These are phyloP conservation scores for Nematolebias whitei DNA, from an alignment of 2,113 vertebrate species.

Conservation along the genomic window DNA sequence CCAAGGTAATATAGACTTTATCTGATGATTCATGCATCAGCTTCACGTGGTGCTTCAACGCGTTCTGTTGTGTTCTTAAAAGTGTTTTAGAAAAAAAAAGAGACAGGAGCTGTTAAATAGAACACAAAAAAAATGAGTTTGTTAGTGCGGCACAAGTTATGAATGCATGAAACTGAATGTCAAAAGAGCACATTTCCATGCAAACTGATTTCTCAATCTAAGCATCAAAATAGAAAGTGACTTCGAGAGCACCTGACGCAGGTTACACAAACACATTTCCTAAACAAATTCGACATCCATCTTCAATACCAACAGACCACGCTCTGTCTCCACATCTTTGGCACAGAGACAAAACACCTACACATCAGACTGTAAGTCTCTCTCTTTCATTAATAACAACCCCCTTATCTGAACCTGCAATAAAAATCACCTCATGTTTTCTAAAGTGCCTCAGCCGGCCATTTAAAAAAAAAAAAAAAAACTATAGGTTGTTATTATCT, in stretches of 20 bases:
- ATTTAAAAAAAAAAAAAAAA: conserved; percentile 7
- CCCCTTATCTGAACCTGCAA: conserved; percentile 15
- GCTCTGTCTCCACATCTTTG: background rate
- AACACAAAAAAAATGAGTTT: background rate
- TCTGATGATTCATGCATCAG: conserved; percentile 44
- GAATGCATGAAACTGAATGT: conserved; percentile 43
- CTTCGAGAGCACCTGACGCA: conserved; percentile 39
- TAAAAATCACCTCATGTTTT: conserved; percentile 35
- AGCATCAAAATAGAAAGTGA: conserved; percentile 59
- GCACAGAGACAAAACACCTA: conserved; percentile 22
- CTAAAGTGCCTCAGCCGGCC: conserved; percentile 22
- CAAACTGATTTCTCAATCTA: conserved; percentile 58
- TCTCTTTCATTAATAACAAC: conserved; percentile 22
- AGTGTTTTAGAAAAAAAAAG: background rate
- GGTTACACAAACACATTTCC: conserved; percentile 56
- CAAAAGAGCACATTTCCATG: conserved; percentile 55
- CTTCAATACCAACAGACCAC: conserved; percentile 30
- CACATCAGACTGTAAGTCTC: conserved; percentile 24
- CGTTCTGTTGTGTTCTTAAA: conserved; percentile 12
- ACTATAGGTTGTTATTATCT: conserved; percentile 49
- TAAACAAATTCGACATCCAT: conserved; percentile 57
- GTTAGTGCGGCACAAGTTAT: conserved; percentile 20
- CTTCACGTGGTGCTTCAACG: conserved; percentile 4
- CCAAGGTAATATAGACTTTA: conserved; percentile 38
- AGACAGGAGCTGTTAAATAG: conserved; percentile 5